Percentiles rank a stretch among this genome's conserved stretches.
phyloP scores from a whole-genome alignment of 2,797 vertebrate genomes.

The Anguilla obscura region DNA sequence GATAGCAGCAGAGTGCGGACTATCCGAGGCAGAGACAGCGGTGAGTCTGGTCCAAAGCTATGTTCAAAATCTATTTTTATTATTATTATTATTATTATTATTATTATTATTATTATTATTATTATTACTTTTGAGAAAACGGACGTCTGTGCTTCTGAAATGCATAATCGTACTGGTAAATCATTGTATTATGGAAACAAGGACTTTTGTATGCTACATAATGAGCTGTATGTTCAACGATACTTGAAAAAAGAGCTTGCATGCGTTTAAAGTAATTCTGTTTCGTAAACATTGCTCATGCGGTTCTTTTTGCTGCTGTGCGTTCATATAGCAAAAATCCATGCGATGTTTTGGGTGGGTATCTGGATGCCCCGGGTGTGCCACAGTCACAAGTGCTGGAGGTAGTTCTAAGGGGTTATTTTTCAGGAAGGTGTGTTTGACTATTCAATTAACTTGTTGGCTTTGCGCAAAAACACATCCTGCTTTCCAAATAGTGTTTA shows the following conservation, averaged over 20 bases:
- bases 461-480: not conserved
- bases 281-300: not conserved
- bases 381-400: not conserved
- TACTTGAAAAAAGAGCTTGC: not conserved
- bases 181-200: not conserved
- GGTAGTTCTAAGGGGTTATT: not conserved
- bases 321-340: not conserved
- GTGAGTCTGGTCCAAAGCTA: slow-evolving; percentile 65
- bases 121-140: not conserved
- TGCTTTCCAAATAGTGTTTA: not conserved
- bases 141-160: too few relatives aligned
- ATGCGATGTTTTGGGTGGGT: not conserved
- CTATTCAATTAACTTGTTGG: not conserved
- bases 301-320: not conserved
- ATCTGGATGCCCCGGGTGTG: not conserved
- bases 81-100: slow-evolving; percentile 16
- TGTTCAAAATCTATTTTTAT: not conserved
- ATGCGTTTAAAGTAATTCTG: not conserved
- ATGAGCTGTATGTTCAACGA: not conserved
- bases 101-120: not conserved
- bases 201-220: too few relatives aligned
- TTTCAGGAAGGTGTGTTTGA: not conserved
- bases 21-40: slow-evolving; percentile 80
- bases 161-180: too few relatives aligned
- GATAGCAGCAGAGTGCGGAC: slow-evolving; percentile 86